phyloP scores from a whole-genome alignment of 1,140 invertebrate species.

The Euwallacea fornicatus region DNA sequence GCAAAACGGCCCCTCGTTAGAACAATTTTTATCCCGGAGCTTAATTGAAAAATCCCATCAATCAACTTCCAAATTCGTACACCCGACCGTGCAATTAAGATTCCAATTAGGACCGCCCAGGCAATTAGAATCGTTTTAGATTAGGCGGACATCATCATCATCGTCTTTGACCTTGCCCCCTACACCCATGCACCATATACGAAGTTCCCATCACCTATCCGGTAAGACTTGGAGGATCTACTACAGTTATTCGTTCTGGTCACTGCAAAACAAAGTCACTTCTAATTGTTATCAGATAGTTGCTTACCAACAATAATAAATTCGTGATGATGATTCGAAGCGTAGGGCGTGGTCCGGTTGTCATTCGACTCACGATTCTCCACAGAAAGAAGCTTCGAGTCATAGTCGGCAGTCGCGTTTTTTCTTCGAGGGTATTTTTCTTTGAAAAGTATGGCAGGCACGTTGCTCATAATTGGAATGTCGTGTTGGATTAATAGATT shows the following conservation, averaged over 20 bases:
- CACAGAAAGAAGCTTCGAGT: not conserved
- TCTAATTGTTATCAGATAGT: not conserved
- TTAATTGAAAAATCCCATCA: not conserved
- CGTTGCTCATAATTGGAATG: not conserved
- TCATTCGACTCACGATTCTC: not conserved
- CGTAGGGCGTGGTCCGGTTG: not conserved
- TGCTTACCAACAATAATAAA: conserved; percentile 1
- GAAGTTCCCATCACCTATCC: not conserved
- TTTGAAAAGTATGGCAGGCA: not conserved
- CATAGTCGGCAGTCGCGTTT: not conserved
- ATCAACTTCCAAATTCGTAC: conserved; percentile 3
- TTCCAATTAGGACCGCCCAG: conserved; percentile 8
- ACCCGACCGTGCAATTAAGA: not conserved
- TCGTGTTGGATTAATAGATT: conserved; percentile 6
- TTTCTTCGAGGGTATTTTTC: not conserved
- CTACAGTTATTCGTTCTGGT: not conserved
- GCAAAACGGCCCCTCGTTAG: too few species aligned
- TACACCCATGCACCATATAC: not conserved
- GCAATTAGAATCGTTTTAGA: conserved; percentile 20
- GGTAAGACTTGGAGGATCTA: not conserved
- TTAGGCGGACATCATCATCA: conserved; percentile 9
- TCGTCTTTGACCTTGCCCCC: conserved; percentile 8
- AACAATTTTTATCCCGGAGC: too few species aligned
- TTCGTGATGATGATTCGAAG: not conserved
- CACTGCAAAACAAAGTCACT: not conserved